Percentiles rank a stretch among this genome's conserved stretches.
Evolutionary conservation across 1,140 invertebrate genomes (phyloP).

Genomic region (Drusus annulatus): DNA sequence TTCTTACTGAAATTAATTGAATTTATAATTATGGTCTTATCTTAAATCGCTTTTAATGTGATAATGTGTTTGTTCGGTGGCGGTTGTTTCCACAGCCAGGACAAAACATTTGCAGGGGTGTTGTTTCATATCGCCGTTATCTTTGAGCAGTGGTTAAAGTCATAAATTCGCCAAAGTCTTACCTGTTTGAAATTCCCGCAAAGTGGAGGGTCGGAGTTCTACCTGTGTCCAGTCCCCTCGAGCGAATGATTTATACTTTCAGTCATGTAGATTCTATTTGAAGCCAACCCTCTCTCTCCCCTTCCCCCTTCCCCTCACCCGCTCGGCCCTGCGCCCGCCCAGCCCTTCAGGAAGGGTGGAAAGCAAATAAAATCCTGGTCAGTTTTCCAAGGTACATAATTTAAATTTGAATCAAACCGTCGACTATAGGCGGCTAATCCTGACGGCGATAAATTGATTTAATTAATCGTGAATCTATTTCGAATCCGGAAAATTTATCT

Average conservation of each 20-base stretch:
- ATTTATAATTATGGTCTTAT: too few relatives aligned
- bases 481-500: slow-evolving; percentile 26
- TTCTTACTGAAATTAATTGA: too few relatives aligned
- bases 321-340: neutral
- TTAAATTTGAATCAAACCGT: slow-evolving; percentile 44
- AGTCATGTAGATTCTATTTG: slow-evolving; percentile 56
- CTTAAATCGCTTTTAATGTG: too few relatives aligned
- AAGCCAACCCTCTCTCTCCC: slow-evolving; percentile 34
- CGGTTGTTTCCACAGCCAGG: too few relatives aligned
- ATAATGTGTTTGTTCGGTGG: too few relatives aligned
- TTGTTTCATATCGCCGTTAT: slow-evolving; percentile 1
- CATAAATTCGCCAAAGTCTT: slow-evolving; percentile 36
- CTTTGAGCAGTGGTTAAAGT: slow-evolving; percentile 22
- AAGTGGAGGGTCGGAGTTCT: slow-evolving; percentile 16
- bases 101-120: neutral
- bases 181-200: slow-evolving; percentile 41
- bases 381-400: slow-evolving; percentile 40
- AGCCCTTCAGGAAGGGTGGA: neutral
- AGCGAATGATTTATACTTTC: slow-evolving; percentile 54
- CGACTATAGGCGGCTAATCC: slow-evolving; percentile 10
- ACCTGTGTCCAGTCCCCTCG: slow-evolving; percentile 41
- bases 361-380: slow-evolving; percentile 46
- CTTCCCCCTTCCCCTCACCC: neutral
- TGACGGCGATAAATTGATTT: slow-evolving; percentile 47
- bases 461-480: slow-evolving; percentile 46